Evolutionary conservation across 2,888 invertebrate species (phyloP).

Genomic region (Sisyra nigra): DNA sequence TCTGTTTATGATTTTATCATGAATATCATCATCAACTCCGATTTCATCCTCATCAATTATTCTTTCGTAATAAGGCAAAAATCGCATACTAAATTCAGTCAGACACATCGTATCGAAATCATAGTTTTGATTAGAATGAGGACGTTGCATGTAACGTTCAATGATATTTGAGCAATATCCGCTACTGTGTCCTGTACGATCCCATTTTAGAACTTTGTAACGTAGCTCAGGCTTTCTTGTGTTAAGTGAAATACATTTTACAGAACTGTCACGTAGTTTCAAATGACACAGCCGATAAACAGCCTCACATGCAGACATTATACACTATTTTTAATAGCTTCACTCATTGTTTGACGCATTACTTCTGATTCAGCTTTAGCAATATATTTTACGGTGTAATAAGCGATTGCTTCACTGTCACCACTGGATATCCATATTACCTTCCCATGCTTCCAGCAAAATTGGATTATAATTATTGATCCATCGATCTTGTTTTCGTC

Average conservation of each 20-base stretch:
- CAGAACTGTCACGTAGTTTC: constrained; percentile 10
- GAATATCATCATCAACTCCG: too few species aligned
- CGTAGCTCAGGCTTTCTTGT: constrained; percentile 3
- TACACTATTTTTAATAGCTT: too few species aligned
- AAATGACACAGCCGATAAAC: constrained; percentile 1
- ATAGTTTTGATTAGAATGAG: not conserved
- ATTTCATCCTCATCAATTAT: too few species aligned
- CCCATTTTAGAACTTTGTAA: constrained; percentile 1
- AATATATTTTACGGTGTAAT: constrained; percentile 11
- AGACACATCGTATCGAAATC: constrained; percentile 1
- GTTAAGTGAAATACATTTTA: not conserved
- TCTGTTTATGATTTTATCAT: too few species aligned
- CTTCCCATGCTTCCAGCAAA: constrained; percentile 13
- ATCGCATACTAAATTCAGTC: constrained; percentile 3
- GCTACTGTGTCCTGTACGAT: constrained; percentile 9
- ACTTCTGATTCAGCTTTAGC: not conserved
- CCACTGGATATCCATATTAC: constrained; percentile 17
- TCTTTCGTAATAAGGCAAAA: too few species aligned
- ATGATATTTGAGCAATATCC: constrained; percentile 15
- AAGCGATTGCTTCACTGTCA: constrained; percentile 15
- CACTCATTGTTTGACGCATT: too few species aligned
- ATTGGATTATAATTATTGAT: constrained; percentile 14
- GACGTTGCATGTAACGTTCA: not conserved
- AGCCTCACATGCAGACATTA: not conserved
- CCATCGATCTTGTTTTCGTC: constrained; percentile 11